Evolutionary conservation across 92 coral and sea anemone species (phyloP).

Genomic region (Porites rus): DNA sequence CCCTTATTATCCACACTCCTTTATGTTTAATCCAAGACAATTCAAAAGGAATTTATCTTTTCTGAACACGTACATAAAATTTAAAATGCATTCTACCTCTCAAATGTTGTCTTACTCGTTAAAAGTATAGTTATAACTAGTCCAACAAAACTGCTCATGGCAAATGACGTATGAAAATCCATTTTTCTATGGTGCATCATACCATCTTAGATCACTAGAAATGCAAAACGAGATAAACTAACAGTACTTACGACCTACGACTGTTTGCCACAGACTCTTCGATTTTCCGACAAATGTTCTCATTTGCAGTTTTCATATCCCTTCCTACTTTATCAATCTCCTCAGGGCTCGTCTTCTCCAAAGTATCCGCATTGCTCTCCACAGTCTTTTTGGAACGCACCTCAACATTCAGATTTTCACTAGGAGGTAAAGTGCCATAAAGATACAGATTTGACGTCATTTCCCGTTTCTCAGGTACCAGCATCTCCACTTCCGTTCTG

Average conservation of each 20-base stretch:
- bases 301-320: slow-evolving; percentile 92
- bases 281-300: slow-evolving; percentile 83
- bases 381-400: slow-evolving; percentile 79
- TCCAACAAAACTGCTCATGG: too few relatives aligned
- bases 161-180: too few relatives aligned
- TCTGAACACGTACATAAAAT: too few relatives aligned
- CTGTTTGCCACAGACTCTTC: slow-evolving; percentile 84
- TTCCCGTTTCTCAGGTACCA: slow-evolving; percentile 83
- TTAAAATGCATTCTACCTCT: too few relatives aligned
- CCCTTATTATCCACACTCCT: too few relatives aligned
- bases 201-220: too few relatives aligned
- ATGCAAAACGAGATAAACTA: too few relatives aligned
- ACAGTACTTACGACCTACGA: slow-evolving; percentile 69
- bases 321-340: slow-evolving; percentile 67
- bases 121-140: too few relatives aligned
- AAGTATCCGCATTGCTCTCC: slow-evolving; percentile 75
- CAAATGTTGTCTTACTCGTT: too few relatives aligned
- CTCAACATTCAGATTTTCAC: slow-evolving; percentile 68
- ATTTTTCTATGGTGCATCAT: too few relatives aligned
- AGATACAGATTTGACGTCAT: slow-evolving; percentile 79
- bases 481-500: slow-evolving; percentile 93
- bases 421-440: slow-evolving; percentile 59
- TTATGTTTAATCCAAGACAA: neutral
- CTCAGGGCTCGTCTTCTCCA: slow-evolving; percentile 62
- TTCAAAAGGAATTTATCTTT: too few relatives aligned